Evolutionary conservation across 2,888 invertebrate genomes (phyloP).

Genomic region (Chymomyza procnemis): DNA sequence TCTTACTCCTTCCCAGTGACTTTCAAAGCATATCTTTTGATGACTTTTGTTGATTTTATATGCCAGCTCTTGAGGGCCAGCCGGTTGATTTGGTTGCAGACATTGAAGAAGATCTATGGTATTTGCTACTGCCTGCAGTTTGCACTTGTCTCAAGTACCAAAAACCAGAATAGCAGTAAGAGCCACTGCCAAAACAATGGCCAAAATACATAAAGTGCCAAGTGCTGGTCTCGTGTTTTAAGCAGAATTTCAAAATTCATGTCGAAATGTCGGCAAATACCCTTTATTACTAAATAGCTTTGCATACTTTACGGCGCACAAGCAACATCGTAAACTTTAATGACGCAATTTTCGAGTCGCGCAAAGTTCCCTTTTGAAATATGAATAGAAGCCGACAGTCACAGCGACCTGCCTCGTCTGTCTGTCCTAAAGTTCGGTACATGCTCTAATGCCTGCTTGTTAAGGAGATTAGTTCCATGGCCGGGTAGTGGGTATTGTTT

Average conservation of each 20-base stretch:
- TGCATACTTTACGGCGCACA: slow-evolving; percentile 62
- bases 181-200: slow-evolving; percentile 40
- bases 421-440: background rate
- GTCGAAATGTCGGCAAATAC: slow-evolving; percentile 62
- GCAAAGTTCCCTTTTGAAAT: slow-evolving; percentile 68
- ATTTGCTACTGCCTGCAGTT: background rate
- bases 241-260: slow-evolving; percentile 49
- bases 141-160: slow-evolving; percentile 11
- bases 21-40: slow-evolving; percentile 66
- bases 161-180: background rate
- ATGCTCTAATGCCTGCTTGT: slow-evolving; percentile 31
- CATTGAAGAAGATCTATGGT: background rate
- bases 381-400: slow-evolving; percentile 51
- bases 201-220: slow-evolving; percentile 46
- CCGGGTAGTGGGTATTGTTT: background rate
- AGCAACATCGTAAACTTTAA: slow-evolving; percentile 69
- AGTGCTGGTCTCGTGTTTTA: background rate
- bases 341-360: slow-evolving; percentile 62
- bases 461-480: slow-evolving; percentile 70
- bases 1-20: slow-evolving; percentile 18
- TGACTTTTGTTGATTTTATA: slow-evolving; percentile 73
- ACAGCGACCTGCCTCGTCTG: background rate
- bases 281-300: slow-evolving; percentile 70
- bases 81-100: background rate
- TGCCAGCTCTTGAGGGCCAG: slow-evolving; percentile 13